phyloP scores from a whole-genome alignment of 2,113 vertebrate genomes.

The Phrynocephalus versicolor region DNA sequence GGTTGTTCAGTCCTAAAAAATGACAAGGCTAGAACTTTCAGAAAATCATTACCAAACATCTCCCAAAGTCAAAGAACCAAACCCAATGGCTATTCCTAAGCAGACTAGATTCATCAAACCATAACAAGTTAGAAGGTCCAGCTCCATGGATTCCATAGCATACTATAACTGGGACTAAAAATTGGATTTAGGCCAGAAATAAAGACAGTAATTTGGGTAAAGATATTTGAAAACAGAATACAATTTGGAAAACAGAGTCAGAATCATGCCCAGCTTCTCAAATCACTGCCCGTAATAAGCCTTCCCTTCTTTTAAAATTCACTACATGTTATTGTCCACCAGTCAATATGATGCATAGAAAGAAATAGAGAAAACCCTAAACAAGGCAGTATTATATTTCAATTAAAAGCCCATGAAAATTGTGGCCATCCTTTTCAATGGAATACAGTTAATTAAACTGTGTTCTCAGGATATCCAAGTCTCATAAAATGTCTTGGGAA shows the following conservation, averaged over 20 bases:
- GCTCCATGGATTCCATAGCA: neutral
- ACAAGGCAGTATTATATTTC: constrained; percentile 63
- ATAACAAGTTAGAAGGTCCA: neutral
- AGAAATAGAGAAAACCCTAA: constrained; percentile 22
- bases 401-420: constrained; percentile 69
- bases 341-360: neutral
- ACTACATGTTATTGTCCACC: neutral
- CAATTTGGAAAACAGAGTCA: neutral
- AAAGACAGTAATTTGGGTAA: neutral
- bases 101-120: no score
- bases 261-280: neutral
- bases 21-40: no score
- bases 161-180: no score
- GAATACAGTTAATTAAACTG: constrained; percentile 69
- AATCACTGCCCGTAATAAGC: constrained; percentile 14
- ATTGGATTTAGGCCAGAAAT: no score
- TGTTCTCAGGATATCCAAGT: constrained; percentile 52
- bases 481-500: constrained; percentile 62
- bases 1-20: no score
- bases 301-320: neutral
- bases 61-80: no score
- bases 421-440: constrained; percentile 63
- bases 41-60: no score
- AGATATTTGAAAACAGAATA: neutral
- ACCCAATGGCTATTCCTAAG: no score